Evolutionary conservation across 2,113 vertebrate genomes (phyloP), one percentile per base, ranked within the genome.

Genomic region (Protomyctophum bolini): DNA sequence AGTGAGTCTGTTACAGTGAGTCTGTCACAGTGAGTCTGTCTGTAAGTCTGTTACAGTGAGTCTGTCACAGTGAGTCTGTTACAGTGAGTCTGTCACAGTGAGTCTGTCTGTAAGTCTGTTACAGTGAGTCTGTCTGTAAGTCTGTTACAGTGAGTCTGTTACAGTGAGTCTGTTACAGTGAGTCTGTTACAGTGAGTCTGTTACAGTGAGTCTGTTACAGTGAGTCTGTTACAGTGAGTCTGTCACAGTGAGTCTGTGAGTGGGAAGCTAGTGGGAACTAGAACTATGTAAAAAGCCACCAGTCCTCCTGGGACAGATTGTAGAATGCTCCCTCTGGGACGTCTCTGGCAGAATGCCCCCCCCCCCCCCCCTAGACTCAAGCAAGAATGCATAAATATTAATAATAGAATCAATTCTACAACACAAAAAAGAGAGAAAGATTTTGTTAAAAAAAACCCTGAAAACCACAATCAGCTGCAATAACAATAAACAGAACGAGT

Each of bases 251-350:
- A 70, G 70, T 70, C 54, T 77, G 50, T 70, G 33, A 21, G 21
- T 21, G 21, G 21, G 21, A 21, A 21, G 21, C 21, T 21, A 84
- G 70, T 81, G 65, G 78, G 72, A 90, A 83, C 47, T 58, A 63
- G 72, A 90, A 83, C 47, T 58, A 63, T 76, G 79, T 63, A 72
- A 63, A 77, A 73, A 65, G 58, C 48, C 52, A 60, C 62, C 8
- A 21, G 72, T n/a, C 60, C 65, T 72, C 69, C 64, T 64, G 74
- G 76, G 82, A 88, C 81, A 81, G 49, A 47, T 61, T 70, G 28
- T 58, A 65, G 72, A 21, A 51, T 8, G 14, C 6, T 41, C 65
- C 68, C 63, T 50, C 33, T 54, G 68, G 29, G 67, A 59, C n/a
- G 2, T 62, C 57, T 58, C 49, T 70, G 83, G 63, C 58, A 41